Base-by-base conservation (phyloP, 2,888 invertebrate species). In the Corbicula japonica region DNA sequence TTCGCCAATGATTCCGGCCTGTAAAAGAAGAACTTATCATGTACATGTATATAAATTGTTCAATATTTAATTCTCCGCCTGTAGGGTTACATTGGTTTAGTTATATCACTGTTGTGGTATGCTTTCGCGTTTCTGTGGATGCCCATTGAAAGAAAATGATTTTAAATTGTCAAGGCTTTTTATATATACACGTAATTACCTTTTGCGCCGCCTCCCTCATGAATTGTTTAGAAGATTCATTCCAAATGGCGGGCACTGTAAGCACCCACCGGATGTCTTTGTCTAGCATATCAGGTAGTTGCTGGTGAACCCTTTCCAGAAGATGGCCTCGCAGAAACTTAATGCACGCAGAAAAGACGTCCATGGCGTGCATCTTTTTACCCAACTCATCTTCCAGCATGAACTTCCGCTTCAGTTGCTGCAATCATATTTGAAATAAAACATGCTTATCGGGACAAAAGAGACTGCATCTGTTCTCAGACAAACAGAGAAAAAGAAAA, bases 211-310 rank as follows among this genome's bases (percentile, higher is more conserved):
- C 63, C 44, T 80, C 80, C 35, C 76, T 52, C 80, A 80, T 76
- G 61, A 80, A 80, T 50, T 76, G 76, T 50, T 80, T 80, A 0
- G 76, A 70, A 3, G 69, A 58, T 46, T 80, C 80, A 21, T 61
- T 61, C 76, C 80, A 80, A 34, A 80, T 76, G 1, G 76, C 80
- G 1, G 80, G 80, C n/a, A 80, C 75, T 6, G 78, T 78, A 1
- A 78, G 60, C 0, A 78, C 74, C 78, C 78, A 78, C 48, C 58
- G 60, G 1, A 78, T 74, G 10, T 70, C 73, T 8, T 26, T 23
- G 5, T 56, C 54, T 10, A 18, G 1, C 0, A 58, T 8, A 26
- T 48, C 50, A 1, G 48, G 38, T 8, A 41, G 18, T 26, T 68
- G 56, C 23, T 65, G 50, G 30, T 38, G 48, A 21, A 62, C 60